phyloP scores from a whole-genome alignment of 2,888 invertebrate species.

The Pterostichus niger region DNA sequence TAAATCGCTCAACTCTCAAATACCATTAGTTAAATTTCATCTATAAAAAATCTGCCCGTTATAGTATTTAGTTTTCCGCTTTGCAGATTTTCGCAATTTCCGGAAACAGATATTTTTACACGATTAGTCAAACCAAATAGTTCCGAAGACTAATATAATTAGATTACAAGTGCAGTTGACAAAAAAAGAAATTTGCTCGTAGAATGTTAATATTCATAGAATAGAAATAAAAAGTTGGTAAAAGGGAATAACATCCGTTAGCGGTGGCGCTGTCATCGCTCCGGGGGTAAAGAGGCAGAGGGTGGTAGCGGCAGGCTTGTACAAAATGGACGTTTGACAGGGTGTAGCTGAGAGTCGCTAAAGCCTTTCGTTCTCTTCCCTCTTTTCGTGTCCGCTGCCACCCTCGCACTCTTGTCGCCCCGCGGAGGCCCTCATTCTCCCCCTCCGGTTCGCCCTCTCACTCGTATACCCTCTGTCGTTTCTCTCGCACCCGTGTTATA shows the following conservation, averaged over 20 bases:
- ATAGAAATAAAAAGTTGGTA: conserved; percentile 53
- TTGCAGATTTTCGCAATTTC: no score
- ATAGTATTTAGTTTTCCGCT: no score
- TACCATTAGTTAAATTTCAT: no score
- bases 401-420: conserved; percentile 21
- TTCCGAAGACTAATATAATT: conserved; percentile 35
- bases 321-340: conserved; percentile 75
- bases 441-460: conserved; percentile 4
- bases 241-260: conserved; percentile 49
- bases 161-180: conserved; percentile 27
- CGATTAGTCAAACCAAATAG: conserved; percentile 10
- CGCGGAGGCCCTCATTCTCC: conserved; percentile 16
- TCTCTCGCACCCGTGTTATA: conserved; percentile 68
- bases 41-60: no score
- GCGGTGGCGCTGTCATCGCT: conserved; percentile 51
- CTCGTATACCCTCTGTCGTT: conserved; percentile 13
- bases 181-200: conserved; percentile 37
- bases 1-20: no score
- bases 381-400: conserved; percentile 9
- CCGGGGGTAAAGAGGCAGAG: neutral
- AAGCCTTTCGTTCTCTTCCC: conserved; percentile 68
- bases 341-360: conserved; percentile 74
- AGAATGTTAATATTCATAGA: conserved; percentile 51
- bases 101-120: neutral
- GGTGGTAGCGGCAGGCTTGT: conserved; percentile 64